Conservation (phyloP, 2,888 invertebrate genomes). For the Lymantria dispar region DNA sequence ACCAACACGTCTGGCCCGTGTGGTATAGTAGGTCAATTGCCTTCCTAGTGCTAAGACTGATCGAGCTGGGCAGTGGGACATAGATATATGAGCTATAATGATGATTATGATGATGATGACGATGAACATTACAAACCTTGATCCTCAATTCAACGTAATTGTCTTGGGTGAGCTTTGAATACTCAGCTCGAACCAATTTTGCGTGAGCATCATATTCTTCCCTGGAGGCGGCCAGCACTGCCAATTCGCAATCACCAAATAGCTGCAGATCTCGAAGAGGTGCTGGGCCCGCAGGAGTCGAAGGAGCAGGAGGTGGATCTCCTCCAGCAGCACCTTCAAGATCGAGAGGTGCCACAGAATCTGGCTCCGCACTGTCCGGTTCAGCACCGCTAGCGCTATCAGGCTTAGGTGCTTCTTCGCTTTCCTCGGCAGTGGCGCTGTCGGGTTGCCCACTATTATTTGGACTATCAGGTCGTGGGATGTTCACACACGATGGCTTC, state of each 20-base stretch:
- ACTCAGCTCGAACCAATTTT: conserved; percentile 65
- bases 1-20: too few species aligned
- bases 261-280: conserved; percentile 60
- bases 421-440: conserved; percentile 4
- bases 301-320: conserved; percentile 1
- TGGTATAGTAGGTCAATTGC: too few species aligned
- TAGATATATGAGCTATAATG: too few species aligned
- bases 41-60: too few species aligned
- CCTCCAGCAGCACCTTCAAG: not conserved
- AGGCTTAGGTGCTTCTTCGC: not conserved
- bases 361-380: conserved; percentile 7
- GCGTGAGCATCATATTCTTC: conserved; percentile 69
- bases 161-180: conserved; percentile 49
- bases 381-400: not conserved
- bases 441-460: conserved; percentile 15
- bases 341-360: not conserved
- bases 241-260: conserved; percentile 72
- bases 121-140: conserved; percentile 46
- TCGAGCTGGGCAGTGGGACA: too few species aligned
- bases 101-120: too few species aligned
- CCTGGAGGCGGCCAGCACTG: conserved; percentile 59
- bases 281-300: conserved; percentile 31
- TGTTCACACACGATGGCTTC: not conserved
- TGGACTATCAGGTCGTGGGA: conserved; percentile 1
- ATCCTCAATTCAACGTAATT: conserved; percentile 63